phyloP scores from a whole-genome alignment of 2,888 invertebrate species.

The Stegophylla sp. region DNA sequence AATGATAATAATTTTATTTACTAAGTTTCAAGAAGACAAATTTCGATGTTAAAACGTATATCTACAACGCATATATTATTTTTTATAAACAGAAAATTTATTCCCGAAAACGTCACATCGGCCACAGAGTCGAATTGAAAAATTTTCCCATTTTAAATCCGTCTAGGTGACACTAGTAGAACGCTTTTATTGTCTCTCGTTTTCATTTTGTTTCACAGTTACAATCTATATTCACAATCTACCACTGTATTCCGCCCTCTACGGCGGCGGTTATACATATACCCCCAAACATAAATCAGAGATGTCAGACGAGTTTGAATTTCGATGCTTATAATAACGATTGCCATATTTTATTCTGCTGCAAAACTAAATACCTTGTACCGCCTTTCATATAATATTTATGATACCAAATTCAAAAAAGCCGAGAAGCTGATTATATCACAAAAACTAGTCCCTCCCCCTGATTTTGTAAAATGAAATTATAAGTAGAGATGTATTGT shows the following conservation, averaged over 20 bases:
- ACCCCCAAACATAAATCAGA: neutral
- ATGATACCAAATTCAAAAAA: neutral
- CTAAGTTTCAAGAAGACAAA: neutral
- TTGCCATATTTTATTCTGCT: neutral
- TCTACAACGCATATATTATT: neutral
- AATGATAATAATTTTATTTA: too few relatives aligned
- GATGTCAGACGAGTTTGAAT: neutral
- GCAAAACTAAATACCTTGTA: neutral
- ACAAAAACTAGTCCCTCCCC: too few relatives aligned
- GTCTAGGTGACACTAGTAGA: neutral
- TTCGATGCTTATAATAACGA: neutral
- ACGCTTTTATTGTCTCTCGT: neutral
- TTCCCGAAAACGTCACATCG: neutral
- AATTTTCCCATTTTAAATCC: neutral
- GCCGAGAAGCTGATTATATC: neutral
- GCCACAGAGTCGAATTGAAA: neutral
- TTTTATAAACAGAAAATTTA: neutral
- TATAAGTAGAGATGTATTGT: too few relatives aligned
- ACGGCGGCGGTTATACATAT: neutral
- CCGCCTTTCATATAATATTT: neutral
- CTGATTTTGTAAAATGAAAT: too few relatives aligned
- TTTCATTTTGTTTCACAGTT: neutral
- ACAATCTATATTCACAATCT: too few relatives aligned
- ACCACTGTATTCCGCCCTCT: neutral
- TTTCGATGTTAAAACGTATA: neutral